phyloP scores from a whole-genome alignment of 2,888 invertebrate species.

The Ornithoptera alexandrae region DNA sequence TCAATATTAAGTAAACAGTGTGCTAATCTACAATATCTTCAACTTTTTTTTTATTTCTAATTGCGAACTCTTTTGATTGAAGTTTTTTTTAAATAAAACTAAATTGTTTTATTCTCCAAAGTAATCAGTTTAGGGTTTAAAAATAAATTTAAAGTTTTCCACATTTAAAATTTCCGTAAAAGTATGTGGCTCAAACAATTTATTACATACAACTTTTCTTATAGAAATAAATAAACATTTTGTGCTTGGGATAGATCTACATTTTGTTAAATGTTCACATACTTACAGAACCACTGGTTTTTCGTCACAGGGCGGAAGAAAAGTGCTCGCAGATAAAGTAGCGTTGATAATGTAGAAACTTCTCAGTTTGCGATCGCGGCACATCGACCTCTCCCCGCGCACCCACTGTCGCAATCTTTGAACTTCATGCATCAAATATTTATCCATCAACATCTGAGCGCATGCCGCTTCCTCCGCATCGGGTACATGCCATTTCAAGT shows the following conservation, averaged over 20 bases:
- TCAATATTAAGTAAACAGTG: neutral
- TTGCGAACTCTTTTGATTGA: too few species aligned
- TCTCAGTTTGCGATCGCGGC: slow-evolving; percentile 84
- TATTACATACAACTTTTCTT: too few species aligned
- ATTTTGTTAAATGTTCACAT: slow-evolving; percentile 11
- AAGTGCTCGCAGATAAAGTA: slow-evolving; percentile 81
- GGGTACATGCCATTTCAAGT: slow-evolving; percentile 89
- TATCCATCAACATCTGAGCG: slow-evolving; percentile 82
- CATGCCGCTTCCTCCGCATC: slow-evolving; percentile 83
- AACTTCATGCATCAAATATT: slow-evolving; percentile 84
- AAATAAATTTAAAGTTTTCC: too few species aligned
- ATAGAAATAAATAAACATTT: too few species aligned
- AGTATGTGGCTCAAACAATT: too few species aligned
- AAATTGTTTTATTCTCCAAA: too few species aligned
- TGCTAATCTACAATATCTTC: too few species aligned
- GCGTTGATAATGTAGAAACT: slow-evolving; percentile 84
- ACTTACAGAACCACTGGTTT: slow-evolving; percentile 78
- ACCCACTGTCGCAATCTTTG: slow-evolving; percentile 79
- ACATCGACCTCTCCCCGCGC: slow-evolving; percentile 70
- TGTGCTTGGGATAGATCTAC: neutral
- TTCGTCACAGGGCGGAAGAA: slow-evolving; percentile 86
- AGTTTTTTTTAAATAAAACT: too few species aligned
- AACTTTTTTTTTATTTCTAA: too few species aligned
- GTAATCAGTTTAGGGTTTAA: too few species aligned
- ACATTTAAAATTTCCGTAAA: too few species aligned